Conservation (phyloP, 1,140 invertebrate species). For the Brachystomella parvula region DNA sequence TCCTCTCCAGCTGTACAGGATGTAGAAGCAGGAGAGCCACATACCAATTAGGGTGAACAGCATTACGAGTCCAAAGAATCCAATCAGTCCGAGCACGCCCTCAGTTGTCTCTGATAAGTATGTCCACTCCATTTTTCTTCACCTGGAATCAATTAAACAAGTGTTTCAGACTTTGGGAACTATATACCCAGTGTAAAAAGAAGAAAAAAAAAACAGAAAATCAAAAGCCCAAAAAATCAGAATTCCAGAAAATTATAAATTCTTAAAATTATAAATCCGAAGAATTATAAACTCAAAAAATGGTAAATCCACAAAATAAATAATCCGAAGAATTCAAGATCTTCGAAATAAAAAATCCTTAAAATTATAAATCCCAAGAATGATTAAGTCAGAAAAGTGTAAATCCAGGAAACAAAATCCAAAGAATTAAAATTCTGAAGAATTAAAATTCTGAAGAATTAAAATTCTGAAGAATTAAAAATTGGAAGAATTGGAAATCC, state of each 20-base stretch:
- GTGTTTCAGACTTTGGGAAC: no score
- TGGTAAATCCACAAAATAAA: neutral
- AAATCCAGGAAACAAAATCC: no score
- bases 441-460: no score
- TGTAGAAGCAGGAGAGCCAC: slow-evolving; percentile 18
- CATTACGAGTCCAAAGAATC: slow-evolving; percentile 4
- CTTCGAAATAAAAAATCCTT: no score
- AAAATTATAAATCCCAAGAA: neutral
- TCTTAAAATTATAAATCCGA: neutral
- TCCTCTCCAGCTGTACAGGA: slow-evolving; percentile 10
- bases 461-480: no score
- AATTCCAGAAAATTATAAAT: neutral
- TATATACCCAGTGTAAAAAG: no score
- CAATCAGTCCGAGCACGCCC: neutral
- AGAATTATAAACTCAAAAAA: neutral
- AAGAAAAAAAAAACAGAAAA: neutral
- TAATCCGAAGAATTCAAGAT: no score
- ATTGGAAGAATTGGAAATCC: no score
- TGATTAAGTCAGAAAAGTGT: no score
- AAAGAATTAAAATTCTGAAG: no score
- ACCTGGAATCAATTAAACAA: neutral
- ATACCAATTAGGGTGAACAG: slow-evolving; percentile 7
- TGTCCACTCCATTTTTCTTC: neutral
- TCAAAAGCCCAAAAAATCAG: neutral
- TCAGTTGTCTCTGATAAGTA: neutral